Percentiles rank a stretch among this genome's conserved stretches.
phyloP scores from a whole-genome alignment of 92 coral and sea anemone genomes.

The Scolanthus callimorphus region DNA sequence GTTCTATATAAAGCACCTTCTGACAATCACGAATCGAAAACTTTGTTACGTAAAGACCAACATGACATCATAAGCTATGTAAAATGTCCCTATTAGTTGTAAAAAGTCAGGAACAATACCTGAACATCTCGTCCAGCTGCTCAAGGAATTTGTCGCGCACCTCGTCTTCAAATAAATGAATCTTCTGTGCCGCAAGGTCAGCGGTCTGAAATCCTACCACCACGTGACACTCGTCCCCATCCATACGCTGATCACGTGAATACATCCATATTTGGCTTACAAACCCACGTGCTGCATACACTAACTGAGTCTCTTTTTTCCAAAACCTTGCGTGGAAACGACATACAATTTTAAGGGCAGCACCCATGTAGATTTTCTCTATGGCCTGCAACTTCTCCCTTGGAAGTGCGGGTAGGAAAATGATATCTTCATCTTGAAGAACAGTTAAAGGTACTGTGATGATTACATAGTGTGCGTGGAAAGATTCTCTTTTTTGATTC shows the following conservation, averaged over 20 bases:
- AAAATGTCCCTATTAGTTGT: background rate
- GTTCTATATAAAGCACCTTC: too few species aligned
- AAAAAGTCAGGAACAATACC: slow-evolving; percentile 33
- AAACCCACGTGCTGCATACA: slow-evolving; percentile 2
- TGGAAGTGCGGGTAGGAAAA: too few species aligned
- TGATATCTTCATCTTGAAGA: too few species aligned
- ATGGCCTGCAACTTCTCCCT: too few species aligned
- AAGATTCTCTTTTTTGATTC: too few species aligned
- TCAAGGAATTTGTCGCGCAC: slow-evolving; percentile 64
- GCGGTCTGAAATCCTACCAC: slow-evolving; percentile 88
- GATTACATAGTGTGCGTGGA: too few species aligned
- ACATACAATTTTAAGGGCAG: slow-evolving; percentile 87
- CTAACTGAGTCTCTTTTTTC: slow-evolving; percentile 28
- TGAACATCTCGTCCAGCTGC: slow-evolving; percentile 79
- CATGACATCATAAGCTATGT: background rate
- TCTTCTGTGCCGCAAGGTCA: slow-evolving; percentile 68
- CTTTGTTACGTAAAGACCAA: too few species aligned
- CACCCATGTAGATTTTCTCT: too few species aligned
- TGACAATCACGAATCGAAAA: too few species aligned
- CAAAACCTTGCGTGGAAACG: slow-evolving; percentile 78
- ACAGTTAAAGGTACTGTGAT: too few species aligned
- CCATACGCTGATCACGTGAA: slow-evolving; percentile 65
- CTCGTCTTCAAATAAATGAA: slow-evolving; percentile 51
- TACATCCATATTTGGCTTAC: slow-evolving; percentile 88
- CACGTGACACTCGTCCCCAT: slow-evolving; percentile 77